Percentiles rank a stretch among this genome's conserved stretches.
Conservation (phyloP, 2,888 invertebrate genomes). For the Slavum lentiscoides region DNA sequence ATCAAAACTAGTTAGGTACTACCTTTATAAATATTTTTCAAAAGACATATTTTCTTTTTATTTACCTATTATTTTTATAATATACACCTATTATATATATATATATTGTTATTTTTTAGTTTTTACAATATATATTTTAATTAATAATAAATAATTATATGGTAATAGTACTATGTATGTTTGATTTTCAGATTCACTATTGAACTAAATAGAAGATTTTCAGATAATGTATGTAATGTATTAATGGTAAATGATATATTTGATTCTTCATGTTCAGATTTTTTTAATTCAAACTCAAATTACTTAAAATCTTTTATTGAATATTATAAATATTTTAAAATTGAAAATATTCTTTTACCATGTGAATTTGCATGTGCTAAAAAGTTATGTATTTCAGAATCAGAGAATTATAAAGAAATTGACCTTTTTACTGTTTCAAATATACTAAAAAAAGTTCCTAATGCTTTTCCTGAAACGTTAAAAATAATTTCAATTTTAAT, state of each 20-base stretch:
- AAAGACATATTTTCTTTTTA: neutral
- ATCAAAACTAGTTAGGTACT: no score
- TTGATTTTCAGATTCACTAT: no score
- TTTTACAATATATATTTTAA: no score
- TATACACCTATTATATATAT: no score
- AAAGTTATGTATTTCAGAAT: neutral
- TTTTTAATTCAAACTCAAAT: constrained; percentile 15
- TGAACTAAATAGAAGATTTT: no score
- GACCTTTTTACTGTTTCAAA: neutral
- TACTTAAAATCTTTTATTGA: constrained; percentile 12
- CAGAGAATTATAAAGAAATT: neutral
- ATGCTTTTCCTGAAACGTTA: constrained; percentile 22
- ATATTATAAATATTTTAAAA: constrained; percentile 12
- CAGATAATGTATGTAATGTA: no score
- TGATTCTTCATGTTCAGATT: constrained; percentile 10
- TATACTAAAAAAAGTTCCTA: neutral
- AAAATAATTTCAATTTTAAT: constrained; percentile 22
- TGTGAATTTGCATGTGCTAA: neutral
- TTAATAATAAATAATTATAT: no score
- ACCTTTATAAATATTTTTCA: no score
- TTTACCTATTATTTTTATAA: neutral
- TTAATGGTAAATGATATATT: neutral
- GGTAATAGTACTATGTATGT: no score
- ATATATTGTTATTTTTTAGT: no score
- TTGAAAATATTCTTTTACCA: constrained; percentile 6